phyloP scores from a whole-genome alignment of 2,113 vertebrate species.

The Lonchura striata region DNA sequence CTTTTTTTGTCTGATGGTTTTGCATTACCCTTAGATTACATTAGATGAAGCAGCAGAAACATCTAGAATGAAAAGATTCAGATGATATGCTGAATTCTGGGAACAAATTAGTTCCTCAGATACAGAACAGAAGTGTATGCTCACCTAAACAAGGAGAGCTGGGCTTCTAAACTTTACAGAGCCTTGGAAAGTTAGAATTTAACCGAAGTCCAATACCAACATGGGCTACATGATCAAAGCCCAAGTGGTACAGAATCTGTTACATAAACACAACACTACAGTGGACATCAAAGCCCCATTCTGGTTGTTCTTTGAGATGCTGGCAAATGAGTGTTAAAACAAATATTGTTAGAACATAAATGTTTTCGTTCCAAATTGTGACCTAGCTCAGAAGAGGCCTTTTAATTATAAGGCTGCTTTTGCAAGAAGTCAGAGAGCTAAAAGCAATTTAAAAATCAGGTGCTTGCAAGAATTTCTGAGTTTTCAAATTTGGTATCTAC shows the following conservation, averaged over 20 bases:
- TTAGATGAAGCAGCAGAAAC: background rate
- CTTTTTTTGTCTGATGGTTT: background rate
- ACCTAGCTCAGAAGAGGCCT: background rate
- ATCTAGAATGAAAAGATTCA: background rate
- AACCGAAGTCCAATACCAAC: background rate
- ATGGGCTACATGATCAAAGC: background rate
- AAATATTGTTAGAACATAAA: background rate
- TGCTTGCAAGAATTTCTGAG: background rate
- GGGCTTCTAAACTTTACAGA: background rate
- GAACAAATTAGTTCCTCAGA: background rate
- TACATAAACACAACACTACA: background rate
- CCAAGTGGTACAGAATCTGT: background rate
- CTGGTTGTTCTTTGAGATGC: background rate
- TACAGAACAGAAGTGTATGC: background rate
- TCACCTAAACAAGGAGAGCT: background rate
- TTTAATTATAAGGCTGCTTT: background rate
- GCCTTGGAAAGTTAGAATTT: background rate
- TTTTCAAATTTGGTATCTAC: background rate
- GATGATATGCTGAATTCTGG: background rate
- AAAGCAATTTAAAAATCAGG: background rate
- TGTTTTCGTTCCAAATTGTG: background rate
- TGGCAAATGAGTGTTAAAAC: background rate
- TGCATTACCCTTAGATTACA: background rate
- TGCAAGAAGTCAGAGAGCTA: background rate
- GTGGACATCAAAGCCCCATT: background rate